These are phyloP conservation scores for Tetrapedia diversipes DNA, from an alignment of 2,888 invertebrate species.

Conservation along the genomic window DNA sequence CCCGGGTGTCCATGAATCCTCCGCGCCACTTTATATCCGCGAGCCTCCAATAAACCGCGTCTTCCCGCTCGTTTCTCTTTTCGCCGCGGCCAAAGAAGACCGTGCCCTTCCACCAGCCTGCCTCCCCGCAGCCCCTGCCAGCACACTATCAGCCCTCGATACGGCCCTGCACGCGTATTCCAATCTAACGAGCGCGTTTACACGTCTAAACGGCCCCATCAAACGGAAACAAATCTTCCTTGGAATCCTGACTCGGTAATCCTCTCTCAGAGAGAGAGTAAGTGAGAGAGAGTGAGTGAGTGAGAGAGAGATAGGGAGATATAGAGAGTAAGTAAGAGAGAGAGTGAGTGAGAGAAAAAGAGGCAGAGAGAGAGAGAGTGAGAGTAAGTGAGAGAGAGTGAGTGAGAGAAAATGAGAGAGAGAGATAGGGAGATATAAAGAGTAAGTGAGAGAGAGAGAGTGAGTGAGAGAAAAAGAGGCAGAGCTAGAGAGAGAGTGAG, in stretches of 20 bases:
- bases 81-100: not conserved
- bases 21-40: constrained; percentile 33
- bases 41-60: constrained; percentile 50
- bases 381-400: no score
- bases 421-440: no score
- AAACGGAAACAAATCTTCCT: constrained; percentile 80
- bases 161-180: constrained; percentile 64
- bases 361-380: no score
- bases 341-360: no score
- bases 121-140: not conserved
- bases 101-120: no score
- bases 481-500: no score
- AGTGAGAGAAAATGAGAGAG: no score
- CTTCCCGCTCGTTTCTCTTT: constrained; percentile 26
- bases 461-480: no score
- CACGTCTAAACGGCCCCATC: constrained; percentile 79
- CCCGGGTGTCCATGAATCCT: constrained; percentile 9
- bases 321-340: no score
- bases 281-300: no score
- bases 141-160: constrained; percentile 32
- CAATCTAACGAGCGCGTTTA: constrained; percentile 81
- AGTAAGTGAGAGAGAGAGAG: no score
- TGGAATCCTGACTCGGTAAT: constrained; percentile 71
- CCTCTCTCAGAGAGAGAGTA: constrained; percentile 36
- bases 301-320: no score